Base-by-base conservation (phyloP, 2,888 invertebrate genomes). In the Cosmorhoe ocellata region DNA sequence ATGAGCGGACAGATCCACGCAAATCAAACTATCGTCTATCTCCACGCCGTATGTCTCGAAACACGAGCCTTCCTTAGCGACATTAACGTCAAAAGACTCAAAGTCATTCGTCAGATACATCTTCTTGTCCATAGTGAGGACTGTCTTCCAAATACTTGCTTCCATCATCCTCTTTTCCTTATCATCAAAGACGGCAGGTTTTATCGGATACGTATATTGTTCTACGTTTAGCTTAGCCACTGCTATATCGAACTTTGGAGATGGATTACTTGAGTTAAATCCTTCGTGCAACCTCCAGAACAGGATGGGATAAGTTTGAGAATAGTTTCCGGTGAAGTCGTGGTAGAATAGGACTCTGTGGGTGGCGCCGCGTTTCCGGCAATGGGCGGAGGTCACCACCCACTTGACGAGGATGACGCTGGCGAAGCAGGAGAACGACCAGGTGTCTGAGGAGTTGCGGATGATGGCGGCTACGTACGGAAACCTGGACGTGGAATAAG, bases 381-480 rank as follows among this genome's bases (percentile, higher is more conserved):
- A 89, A 54, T 88, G 88, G 0, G 87, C 88, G 0, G 87, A 73
- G 0, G 86, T 83, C 0, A 89, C 71, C 0, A 83, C 61, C 87
- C 87, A 89, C 28, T 79, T 84, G 0, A 76, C 61, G 0, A 84
- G 69, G 9, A 88, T 71, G 0, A 86, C 66, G 39, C 81, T 81
- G 0, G 78, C 88, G 55, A 89, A 89, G 47, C 88, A 89, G 0
- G 81, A 69, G 45, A 87, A 84, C 0, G 76, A 70, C 83, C 82
- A 86, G 0, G 69, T 52, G 0, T 61, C 46, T 0, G 81, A 71
- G 0, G 77, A 58, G 59, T 84, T 86, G 7, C 74, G 74, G 0
- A 77, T 77, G 0, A 89, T 68, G 0, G 88, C 88, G 0, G 81
- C 87, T 0, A 87, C 74, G 59, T 81, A 88, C 0, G 88, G 87